A percentile compares a stretch with the other conserved stretches of the same genome.
Conservation (phyloP, 2,888 invertebrate genomes). For the Gonocerus acuteangulatus region DNA sequence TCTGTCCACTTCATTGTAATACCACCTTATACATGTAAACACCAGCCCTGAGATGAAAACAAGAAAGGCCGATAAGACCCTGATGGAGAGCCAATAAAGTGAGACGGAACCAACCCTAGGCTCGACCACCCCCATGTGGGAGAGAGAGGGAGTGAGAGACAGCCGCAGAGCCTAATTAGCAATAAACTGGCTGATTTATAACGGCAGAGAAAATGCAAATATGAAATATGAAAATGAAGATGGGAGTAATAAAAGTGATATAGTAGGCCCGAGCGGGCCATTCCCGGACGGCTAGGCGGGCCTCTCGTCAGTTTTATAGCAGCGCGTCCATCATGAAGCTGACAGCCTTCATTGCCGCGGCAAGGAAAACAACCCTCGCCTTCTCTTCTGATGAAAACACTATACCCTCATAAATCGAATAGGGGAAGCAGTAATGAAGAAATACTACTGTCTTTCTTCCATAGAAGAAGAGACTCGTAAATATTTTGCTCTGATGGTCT, state of each 20-base stretch:
- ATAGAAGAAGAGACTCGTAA: not conserved
- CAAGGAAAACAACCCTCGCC: slow-evolving; percentile 32
- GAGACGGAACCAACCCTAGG: not conserved
- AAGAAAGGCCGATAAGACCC: no score
- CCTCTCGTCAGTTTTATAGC: slow-evolving; percentile 66
- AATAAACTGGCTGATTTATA: slow-evolving; percentile 58
- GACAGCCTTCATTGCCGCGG: slow-evolving; percentile 54
- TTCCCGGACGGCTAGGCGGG: slow-evolving; percentile 49
- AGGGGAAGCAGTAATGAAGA: slow-evolving; percentile 34
- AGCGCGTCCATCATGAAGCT: slow-evolving; percentile 61
- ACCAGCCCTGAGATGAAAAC: no score
- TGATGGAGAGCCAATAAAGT: no score
- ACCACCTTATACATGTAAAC: no score
- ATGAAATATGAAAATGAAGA: slow-evolving; percentile 58
- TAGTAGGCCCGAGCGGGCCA: slow-evolving; percentile 69
- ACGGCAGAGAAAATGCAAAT: slow-evolving; percentile 47
- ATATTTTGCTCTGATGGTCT: not conserved
- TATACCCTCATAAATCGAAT: slow-evolving; percentile 36
- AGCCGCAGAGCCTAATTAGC: slow-evolving; percentile 49
- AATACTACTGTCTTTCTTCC: slow-evolving; percentile 34
- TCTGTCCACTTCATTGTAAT: no score
- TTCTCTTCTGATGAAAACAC: slow-evolving; percentile 35
- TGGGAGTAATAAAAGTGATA: slow-evolving; percentile 73
- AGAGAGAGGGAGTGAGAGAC: not conserved
- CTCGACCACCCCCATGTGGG: not conserved